Conservation (phyloP, 2,888 invertebrate genomes). For the Orthosia incerta region DNA sequence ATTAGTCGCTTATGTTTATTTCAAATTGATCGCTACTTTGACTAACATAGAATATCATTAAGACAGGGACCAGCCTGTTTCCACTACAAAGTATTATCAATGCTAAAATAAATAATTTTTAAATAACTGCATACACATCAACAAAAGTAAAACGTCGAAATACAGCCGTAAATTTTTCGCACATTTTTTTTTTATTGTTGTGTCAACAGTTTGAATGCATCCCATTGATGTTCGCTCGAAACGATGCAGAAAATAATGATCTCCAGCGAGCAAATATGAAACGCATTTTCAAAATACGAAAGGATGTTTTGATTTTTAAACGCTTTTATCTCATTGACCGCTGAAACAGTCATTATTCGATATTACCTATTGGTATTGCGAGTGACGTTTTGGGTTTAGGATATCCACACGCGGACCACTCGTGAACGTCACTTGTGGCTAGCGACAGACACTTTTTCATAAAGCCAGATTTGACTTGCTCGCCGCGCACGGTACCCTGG, state of each 20-base stretch:
- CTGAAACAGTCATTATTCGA: neutral
- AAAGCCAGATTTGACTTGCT: neutral
- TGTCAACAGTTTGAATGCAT: constrained; percentile 31
- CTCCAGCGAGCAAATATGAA: constrained; percentile 50
- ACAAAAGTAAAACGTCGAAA: constrained; percentile 14
- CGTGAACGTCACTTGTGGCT: neutral
- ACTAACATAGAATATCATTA: constrained; percentile 80
- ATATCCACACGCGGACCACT: neutral
- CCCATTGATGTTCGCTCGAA: constrained; percentile 43
- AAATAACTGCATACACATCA: constrained; percentile 49
- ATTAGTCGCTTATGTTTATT: constrained; percentile 69
- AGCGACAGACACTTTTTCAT: neutral
- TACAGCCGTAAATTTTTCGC: constrained; percentile 5
- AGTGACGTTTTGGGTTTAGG: neutral
- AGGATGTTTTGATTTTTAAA: constrained; percentile 22
- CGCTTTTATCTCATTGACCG: constrained; percentile 15
- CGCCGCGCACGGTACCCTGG: no score
- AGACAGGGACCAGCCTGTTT: constrained; percentile 88
- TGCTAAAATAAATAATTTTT: constrained; percentile 57
- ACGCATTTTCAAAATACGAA: constrained; percentile 25
- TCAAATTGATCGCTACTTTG: constrained; percentile 71
- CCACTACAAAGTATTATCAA: constrained; percentile 72
- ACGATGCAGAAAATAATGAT: constrained; percentile 31
- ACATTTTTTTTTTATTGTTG: constrained; percentile 45
- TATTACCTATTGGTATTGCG: neutral